Base-by-base conservation (phyloP, 2,888 invertebrate genomes). In the Globia sparganii region DNA sequence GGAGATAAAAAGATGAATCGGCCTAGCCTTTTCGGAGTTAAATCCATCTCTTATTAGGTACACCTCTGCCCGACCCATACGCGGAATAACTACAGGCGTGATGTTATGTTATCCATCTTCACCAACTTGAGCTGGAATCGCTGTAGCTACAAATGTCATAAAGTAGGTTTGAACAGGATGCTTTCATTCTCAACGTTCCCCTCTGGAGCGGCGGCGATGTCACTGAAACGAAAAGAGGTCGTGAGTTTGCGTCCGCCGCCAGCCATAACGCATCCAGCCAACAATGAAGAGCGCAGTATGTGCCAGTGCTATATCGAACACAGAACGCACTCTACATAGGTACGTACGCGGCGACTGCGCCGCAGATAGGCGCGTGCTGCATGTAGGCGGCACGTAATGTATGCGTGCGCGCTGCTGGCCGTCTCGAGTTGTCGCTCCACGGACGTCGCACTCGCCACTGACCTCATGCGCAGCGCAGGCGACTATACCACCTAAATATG, bases 171-270 rank as follows among this genome's bases (percentile, higher is more conserved):
- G 71, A 70, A n/a, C 66, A 81, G 78, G 78, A 88, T 85, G 88
- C 78, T 86, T 89, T 87, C 76, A 88, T 88, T 89, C 86, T 69
- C 46, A 71, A 53, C 37, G 76, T 77, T 87, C 87, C 90, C 91
- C 92, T 88, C 91, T 90, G 91, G 90, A 92, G 88, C 88, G 85
- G 83, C 85, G 87, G 89, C 91, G 91, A 91, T 93, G 95, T 95
- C 94, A 94, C 94, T 95, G 94, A 94, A 95, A 94, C 91, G 92
- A 93, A 96, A 96, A 96, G 95, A 96, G 96, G 95, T 95, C 96
- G 95, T 87, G 89, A 92, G 92, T 92, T 75, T 79, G 72, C 58
- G 94, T 91, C 92, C 92, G 93, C 91, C 93, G 78, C 46, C 77
- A 92, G 87, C 90, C 90, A 89, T 90, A 92, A 90, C 86, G 88